Percentiles rank a stretch among this genome's conserved stretches.
Conservation (phyloP, 2,113 vertebrate genomes). For the Aegotheles bennettii region DNA sequence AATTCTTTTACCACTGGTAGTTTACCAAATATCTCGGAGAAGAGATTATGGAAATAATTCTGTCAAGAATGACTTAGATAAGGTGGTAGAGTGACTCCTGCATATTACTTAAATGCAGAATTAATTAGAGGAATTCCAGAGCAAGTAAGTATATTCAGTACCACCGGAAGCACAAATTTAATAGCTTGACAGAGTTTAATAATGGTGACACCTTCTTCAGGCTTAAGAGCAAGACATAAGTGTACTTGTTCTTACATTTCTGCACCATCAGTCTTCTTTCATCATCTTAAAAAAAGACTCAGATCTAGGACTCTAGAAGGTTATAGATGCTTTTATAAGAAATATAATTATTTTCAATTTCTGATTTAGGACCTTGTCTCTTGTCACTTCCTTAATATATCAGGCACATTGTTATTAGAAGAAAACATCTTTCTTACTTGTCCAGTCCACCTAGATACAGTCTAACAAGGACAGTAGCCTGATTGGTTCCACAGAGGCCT, state of each 20-base stretch:
- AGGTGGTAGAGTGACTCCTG: background rate
- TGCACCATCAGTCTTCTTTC: background rate
- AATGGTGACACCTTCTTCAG: background rate
- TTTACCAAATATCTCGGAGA: background rate
- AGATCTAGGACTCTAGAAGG: background rate
- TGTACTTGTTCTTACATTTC: background rate
- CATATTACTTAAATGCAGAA: background rate
- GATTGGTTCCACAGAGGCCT: background rate
- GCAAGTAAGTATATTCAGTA: background rate
- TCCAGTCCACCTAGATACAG: background rate
- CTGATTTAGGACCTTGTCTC: background rate
- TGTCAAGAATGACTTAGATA: background rate
- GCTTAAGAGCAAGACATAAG: background rate
- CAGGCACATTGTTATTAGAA: background rate
- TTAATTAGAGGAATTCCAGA: background rate
- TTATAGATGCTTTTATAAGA: background rate
- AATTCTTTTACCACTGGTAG: background rate
- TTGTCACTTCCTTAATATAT: background rate
- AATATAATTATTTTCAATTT: background rate
- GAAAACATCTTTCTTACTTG: background rate
- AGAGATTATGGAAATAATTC: background rate
- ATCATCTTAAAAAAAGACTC: background rate
- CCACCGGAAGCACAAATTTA: background rate
- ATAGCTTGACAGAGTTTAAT: background rate
- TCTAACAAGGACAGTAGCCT: background rate